Percentiles rank a stretch among this genome's conserved stretches.
Evolutionary conservation across 2,888 invertebrate species (phyloP).

Genomic region (Autographa pulchrina): DNA sequence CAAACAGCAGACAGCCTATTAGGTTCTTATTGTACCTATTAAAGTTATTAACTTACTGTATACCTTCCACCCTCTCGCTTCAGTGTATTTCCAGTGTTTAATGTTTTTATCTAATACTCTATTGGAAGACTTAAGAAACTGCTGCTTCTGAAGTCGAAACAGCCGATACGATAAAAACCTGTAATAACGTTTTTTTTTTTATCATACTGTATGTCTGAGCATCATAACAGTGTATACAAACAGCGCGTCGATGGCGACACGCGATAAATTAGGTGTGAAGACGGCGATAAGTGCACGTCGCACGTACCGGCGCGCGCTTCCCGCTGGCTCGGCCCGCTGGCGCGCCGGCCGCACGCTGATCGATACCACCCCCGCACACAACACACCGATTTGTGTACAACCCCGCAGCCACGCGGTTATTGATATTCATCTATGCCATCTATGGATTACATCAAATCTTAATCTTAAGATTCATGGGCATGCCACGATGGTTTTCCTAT

Average conservation of each 20-base stretch:
- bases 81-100: background rate
- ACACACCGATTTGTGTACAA: constrained; percentile 73
- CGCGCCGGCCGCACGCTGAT: constrained; percentile 65
- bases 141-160: constrained; percentile 37
- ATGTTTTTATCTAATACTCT: background rate
- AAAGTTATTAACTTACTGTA: constrained; percentile 4
- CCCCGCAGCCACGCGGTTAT: constrained; percentile 62
- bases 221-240: constrained; percentile 73
- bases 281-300: constrained; percentile 81
- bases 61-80: background rate
- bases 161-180: constrained; percentile 60
- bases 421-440: constrained; percentile 66
- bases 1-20: constrained; percentile 12
- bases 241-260: constrained; percentile 78
- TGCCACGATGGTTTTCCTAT: background rate
- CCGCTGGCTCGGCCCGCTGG: constrained; percentile 61
- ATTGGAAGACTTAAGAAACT: constrained; percentile 2
- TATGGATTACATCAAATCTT: constrained; percentile 45
- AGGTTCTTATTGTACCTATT: constrained; percentile 26
- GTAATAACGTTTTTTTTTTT: constrained; percentile 57
- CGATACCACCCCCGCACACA: constrained; percentile 70
- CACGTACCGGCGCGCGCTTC: constrained; percentile 72
- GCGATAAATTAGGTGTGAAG: constrained; percentile 88
- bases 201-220: constrained; percentile 63
- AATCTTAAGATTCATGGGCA: no score